Evolutionary conservation across 1,140 invertebrate genomes (phyloP), one percentile per base, ranked within the genome.

Genomic region (Callitettix versicolor): DNA sequence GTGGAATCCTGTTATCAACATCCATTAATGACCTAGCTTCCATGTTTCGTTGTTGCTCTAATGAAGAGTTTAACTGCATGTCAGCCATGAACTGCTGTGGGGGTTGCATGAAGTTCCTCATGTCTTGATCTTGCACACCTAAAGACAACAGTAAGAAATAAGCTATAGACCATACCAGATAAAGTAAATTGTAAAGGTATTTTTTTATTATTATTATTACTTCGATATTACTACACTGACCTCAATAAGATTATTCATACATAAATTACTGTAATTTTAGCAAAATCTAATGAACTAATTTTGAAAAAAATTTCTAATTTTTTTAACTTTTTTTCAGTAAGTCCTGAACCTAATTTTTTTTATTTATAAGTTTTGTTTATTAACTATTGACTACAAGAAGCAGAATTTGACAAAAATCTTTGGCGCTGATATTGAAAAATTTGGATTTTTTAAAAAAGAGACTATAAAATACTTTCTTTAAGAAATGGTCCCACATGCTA

Each of bases 31-130:
- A 18, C 3, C 11, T 15, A 18, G n/a, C 15, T 12, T 12, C 12
- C 18, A 41, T 41, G n/a, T 20, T 20, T 30, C 30, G 34, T 17
- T 30, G 12, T 26, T 26, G 3, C 3, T 30, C 7, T 7, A 22
- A 2, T 17, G 43, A 14, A 36, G 22, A 18, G 30, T 36, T 17
- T 38, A 15, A 30, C n/a, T 51, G 15, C 20, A 21, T 34, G 2
- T 36, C 6, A 18, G 30, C 30, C 33, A 20, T 21, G 48, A 51
- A 51, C 6, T 7, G 7, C 11, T 30, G 48, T 9, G 48, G 48
- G 2, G 48, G 48, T 38, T 51, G 30, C 48, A 51, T 51, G 9
- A 51, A 34, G 5, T 51, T 26, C 48, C 48, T 51, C 48, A 51
- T 51, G 17, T 51, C 48, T 38, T 51, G 48, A 14, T 51, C 48